Evolutionary conservation across 2,888 invertebrate species (phyloP), one percentile per base, ranked within the genome.

Genomic region (Dryocosmus kuriphilus): DNA sequence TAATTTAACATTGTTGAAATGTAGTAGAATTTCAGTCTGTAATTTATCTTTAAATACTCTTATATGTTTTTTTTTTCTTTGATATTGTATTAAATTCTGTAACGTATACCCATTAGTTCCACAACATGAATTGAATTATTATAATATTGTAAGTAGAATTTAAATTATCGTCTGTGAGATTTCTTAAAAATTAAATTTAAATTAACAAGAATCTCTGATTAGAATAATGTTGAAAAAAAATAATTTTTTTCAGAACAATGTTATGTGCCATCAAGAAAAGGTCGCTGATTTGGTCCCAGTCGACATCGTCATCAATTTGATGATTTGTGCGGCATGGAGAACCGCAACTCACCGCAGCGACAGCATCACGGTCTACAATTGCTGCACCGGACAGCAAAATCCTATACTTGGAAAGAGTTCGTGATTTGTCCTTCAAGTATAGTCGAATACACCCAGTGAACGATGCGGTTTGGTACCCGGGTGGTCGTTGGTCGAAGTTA

Each of bases 381-480:
- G 98, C 92, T 97, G 97, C 90, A 98, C 99, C 74, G 98, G 99
- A 19, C 95, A 95, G 88, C 95, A 97, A 90, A 98, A 98, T 91
- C 98, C 98, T 1, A 96, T 99, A 89, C 96, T 83, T 99, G 99
- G 99, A 96, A 94, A 86, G 93, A 96, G 81, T 97, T 99, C 90
- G 97, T 98, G 86, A 94, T 85, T 94, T 96, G 89, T 96, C 96
- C 89, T 97, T 97, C 92, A 94, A 95, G 89, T 96, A 96, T 88
- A 95, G 97, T 93, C 94, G 96, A 91, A 95, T 95, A 93, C 96
- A 98, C 93, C 98, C 98, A 51, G 92, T 92, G 67, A 91, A 94
- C 89, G 94, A 94, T 83, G 94, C 95, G 75, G 92, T 97, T 91
- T 96, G 97, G 98, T 96, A 97, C 92, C 97, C 97, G 1, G 96